A percentile compares a stretch with the other conserved stretches of the same genome.
These are phyloP conservation scores for Xiphophorus maculatus DNA, from an alignment of 2,113 vertebrate species.

Conservation along the genomic window DNA sequence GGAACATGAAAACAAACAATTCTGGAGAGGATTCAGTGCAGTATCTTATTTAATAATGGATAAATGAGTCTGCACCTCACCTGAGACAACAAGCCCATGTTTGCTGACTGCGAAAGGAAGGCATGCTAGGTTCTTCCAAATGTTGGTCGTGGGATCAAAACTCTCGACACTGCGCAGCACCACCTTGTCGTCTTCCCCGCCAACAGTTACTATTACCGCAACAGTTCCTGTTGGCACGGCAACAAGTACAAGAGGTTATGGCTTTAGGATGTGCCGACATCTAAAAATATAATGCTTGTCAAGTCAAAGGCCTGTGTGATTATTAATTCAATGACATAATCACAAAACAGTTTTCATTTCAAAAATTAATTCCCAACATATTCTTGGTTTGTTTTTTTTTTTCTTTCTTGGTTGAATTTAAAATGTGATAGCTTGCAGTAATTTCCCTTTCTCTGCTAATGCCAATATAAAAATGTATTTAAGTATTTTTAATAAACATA, in stretches of 20 bases:
- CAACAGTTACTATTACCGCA: slow-evolving; percentile 83
- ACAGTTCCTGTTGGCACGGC: slow-evolving; percentile 73
- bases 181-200: slow-evolving; percentile 85
- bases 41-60: background rate
- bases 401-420: background rate
- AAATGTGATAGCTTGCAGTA: background rate
- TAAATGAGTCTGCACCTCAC: slow-evolving; percentile 51
- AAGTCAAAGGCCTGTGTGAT: no score
- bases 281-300: background rate
- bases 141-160: slow-evolving; percentile 79
- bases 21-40: background rate
- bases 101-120: slow-evolving; percentile 85
- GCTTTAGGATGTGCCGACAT: slow-evolving; percentile 3
- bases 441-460: no score
- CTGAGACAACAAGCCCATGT: slow-evolving; percentile 83
- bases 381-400: no score
- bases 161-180: slow-evolving; percentile 84
- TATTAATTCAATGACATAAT: no score
- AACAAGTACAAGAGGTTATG: slow-evolving; percentile 28
- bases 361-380: no score
- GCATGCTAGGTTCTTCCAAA: slow-evolving; percentile 83
- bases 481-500: background rate
- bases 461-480: background rate
- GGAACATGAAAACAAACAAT: background rate
- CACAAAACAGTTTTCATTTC: no score